Conservation (phyloP, 2,797 vertebrate genomes). For the Ptychobarbus kaznakovi region DNA sequence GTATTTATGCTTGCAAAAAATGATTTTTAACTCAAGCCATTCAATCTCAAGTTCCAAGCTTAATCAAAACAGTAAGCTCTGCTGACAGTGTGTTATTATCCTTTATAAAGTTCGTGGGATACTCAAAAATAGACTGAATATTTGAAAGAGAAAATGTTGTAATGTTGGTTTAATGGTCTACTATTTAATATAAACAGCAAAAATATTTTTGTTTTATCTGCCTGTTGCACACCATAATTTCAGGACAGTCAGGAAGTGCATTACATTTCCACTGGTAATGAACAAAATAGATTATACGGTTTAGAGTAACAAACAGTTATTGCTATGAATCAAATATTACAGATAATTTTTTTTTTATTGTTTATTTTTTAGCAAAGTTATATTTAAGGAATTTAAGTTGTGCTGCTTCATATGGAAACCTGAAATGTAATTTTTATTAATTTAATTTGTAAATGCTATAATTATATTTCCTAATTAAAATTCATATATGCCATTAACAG, state of each 20-base stretch:
- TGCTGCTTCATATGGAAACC: background rate
- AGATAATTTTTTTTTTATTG: too few relatives aligned
- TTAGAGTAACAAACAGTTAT: background rate
- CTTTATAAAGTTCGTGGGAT: background rate
- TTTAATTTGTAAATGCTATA: background rate
- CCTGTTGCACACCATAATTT: background rate
- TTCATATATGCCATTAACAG: background rate
- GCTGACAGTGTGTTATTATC: constrained; percentile 35
- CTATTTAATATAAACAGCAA: background rate
- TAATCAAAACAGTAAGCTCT: constrained; percentile 41
- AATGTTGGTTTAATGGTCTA: background rate
- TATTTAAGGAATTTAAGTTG: background rate
- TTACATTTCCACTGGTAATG: background rate
- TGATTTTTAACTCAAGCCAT: constrained; percentile 10
- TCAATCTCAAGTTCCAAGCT: constrained; percentile 39
- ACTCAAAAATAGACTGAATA: constrained; percentile 5
- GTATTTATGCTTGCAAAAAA: background rate
- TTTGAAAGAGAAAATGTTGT: background rate
- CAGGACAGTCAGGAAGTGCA: background rate
- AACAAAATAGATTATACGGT: background rate
- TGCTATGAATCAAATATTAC: background rate
- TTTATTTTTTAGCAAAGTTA: too few relatives aligned
- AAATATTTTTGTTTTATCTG: background rate
- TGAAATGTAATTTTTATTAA: background rate
- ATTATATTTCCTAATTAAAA: background rate